Percentiles rank a stretch among this genome's conserved stretches.
phyloP scores from a whole-genome alignment of 2,113 vertebrate genomes.

The Scortum barcoo region DNA sequence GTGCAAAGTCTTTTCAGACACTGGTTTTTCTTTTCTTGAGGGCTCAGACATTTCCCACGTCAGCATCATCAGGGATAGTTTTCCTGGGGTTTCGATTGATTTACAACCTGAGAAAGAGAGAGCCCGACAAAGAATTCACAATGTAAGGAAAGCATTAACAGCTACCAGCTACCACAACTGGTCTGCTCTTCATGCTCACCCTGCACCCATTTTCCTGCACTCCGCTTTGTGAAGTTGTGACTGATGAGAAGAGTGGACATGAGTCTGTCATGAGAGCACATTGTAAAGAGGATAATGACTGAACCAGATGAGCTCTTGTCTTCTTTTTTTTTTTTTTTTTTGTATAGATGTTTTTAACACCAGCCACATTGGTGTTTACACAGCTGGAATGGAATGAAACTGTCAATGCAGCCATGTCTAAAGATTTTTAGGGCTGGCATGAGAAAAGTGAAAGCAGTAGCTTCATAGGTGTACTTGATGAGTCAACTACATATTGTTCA shows the following conservation, averaged over 20 bases:
- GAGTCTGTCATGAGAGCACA: slow-evolving; percentile 68
- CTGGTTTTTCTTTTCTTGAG: not conserved
- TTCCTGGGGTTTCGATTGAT: slow-evolving; percentile 34
- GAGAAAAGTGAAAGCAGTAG: slow-evolving; percentile 36
- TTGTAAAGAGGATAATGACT: slow-evolving; percentile 77
- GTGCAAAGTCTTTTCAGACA: not conserved
- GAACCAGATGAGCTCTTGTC: slow-evolving; percentile 73
- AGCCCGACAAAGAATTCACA: slow-evolving; percentile 40
- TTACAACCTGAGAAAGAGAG: slow-evolving; percentile 50
- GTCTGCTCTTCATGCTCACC: slow-evolving; percentile 21
- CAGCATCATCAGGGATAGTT: slow-evolving; percentile 30
- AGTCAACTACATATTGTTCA: slow-evolving; percentile 78
- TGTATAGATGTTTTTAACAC: slow-evolving; percentile 61
- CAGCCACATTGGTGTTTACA: slow-evolving; percentile 61
- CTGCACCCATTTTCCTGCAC: slow-evolving; percentile 7
- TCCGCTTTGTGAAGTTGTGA: slow-evolving; percentile 66
- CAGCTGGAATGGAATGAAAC: slow-evolving; percentile 74
- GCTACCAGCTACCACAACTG: slow-evolving; percentile 41
- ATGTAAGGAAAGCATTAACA: slow-evolving; percentile 62
- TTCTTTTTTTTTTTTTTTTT: slow-evolving; percentile 23
- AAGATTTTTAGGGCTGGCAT: slow-evolving; percentile 54
- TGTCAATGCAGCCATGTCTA: slow-evolving; percentile 37
- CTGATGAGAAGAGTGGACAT: slow-evolving; percentile 67
- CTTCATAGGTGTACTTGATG: slow-evolving; percentile 37
- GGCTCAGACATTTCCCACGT: slow-evolving; percentile 27